Evolutionary conservation across 2,113 vertebrate genomes (phyloP), one percentile per base, ranked within the genome.

Genomic region (Eublepharis macularius): DNA sequence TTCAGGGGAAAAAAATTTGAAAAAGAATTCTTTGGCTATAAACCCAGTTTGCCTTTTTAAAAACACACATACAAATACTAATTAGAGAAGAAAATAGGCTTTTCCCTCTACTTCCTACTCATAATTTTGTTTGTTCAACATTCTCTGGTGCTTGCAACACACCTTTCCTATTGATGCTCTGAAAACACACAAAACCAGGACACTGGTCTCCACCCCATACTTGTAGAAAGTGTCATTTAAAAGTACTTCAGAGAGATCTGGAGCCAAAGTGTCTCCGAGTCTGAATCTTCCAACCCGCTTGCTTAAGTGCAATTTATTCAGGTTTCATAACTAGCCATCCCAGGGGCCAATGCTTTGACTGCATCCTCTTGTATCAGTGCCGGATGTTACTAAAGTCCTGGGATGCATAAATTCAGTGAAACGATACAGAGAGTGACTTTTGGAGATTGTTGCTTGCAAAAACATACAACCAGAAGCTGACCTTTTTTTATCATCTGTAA

Each of bases 171-270:
- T 92, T 89, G 90, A 92, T 92, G 83, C 90, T 89, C 82, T 92
- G 83, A 89, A 54, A 54, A 90, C 88, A 92, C 92, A 94, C 95
- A 95, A 97, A 94, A 93, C 92, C 96, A 97, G 97, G 97, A 98
- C 98, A 98, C 97, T 97, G 94, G 4, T 36, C 90, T 91, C 94
- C 96, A 98, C 97, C 96, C 97, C 97, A 96, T 96, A 96, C 96
- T 97, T 96, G 95, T 88, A 96, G 94, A 90, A 95, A 97, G 94
- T 95, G 95, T 94, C 95, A 94, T 89, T 96, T 96, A 95, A 93
- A 97, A 94, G 63, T 97, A 97, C 94, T 96, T 95, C 97, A 97
- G 97, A 96, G 97, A 97, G 96, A 97, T 90, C 94, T 93, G 96
- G 96, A 98, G 97, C 95, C 97, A 63, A 91, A 51, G 92, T 96